Percentiles rank a stretch among this genome's conserved stretches.
Evolutionary conservation across 2,888 invertebrate genomes (phyloP).

Genomic region (Gonocerus acuteangulatus): DNA sequence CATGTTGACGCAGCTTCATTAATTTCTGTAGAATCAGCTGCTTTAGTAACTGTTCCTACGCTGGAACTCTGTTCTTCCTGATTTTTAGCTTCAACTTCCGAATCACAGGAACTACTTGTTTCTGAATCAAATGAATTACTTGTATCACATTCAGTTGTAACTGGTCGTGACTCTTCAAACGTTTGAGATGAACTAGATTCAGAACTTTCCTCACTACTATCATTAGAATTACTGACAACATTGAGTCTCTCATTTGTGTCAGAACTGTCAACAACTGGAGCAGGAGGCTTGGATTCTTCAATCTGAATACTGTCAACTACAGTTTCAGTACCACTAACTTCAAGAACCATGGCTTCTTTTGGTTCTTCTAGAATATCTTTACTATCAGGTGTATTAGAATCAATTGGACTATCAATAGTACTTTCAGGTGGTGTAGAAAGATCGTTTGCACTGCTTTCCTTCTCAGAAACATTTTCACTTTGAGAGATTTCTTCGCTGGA

Average conservation of each 20-base stretch:
- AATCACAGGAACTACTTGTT: conserved; percentile 6
- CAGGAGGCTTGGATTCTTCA: not conserved
- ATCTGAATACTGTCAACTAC: not conserved
- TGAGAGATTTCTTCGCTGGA: not conserved
- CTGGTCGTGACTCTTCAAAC: conserved; percentile 9
- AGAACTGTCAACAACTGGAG: not conserved
- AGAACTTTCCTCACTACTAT: conserved; percentile 8
- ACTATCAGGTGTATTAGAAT: conserved; percentile 12
- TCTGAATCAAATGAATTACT: conserved; percentile 23
- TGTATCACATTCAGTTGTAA: conserved; percentile 21
- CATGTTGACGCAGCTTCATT: conserved; percentile 14
- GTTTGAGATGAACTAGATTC: not conserved
- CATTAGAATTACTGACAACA: conserved; percentile 5
- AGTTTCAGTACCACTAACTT: not conserved
- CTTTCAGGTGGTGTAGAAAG: not conserved
- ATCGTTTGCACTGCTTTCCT: not conserved
- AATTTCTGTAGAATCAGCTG: conserved; percentile 1
- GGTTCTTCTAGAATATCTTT: not conserved
- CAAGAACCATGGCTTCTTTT: conserved; percentile 6
- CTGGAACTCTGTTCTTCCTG: not conserved
- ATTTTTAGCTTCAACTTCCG: conserved; percentile 5
- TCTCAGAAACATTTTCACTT: conserved; percentile 3
- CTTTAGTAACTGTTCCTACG: not conserved
- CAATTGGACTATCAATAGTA: not conserved
- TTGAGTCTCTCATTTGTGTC: not conserved